These are phyloP conservation scores for Choristoneura fumiferana DNA, from an alignment of 1,140 invertebrate species.

Conservation along the genomic window DNA sequence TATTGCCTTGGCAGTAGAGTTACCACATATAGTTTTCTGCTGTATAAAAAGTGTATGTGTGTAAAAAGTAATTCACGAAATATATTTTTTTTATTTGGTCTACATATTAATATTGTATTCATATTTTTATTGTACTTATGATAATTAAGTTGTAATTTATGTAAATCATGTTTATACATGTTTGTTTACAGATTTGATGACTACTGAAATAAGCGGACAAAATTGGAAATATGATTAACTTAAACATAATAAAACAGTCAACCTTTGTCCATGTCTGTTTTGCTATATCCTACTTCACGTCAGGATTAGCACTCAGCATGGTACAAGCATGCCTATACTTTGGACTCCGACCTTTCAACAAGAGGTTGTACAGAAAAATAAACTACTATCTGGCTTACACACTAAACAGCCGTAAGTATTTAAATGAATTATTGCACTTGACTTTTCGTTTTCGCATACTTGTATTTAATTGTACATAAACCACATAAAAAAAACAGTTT, in stretches of 20 bases:
- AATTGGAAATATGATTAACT: conserved; percentile 83
- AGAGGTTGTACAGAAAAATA: conserved; percentile 89
- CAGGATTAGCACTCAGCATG: conserved; percentile 92
- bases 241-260: conserved; percentile 81
- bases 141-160: too few species aligned
- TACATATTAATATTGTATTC: too few species aligned
- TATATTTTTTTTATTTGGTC: too few species aligned
- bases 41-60: too few species aligned
- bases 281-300: conserved; percentile 93
- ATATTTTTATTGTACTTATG: too few species aligned
- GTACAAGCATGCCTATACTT: conserved; percentile 88
- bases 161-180: conserved; percentile 13
- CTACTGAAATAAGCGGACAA: conserved; percentile 38
- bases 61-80: too few species aligned
- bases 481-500: too few species aligned
- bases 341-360: conserved; percentile 86
- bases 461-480: too few species aligned
- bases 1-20: too few species aligned
- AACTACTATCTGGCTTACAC: conserved; percentile 95
- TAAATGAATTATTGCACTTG: too few species aligned
- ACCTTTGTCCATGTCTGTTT: conserved; percentile 87
- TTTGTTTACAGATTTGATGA: conserved; percentile 54
- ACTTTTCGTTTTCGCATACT: too few species aligned
- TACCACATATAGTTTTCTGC: too few species aligned
- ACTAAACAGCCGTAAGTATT: conserved; percentile 93